Base-by-base conservation (phyloP, 2,113 vertebrate genomes). In the Sinocyclocheilus anshuiensis region DNA sequence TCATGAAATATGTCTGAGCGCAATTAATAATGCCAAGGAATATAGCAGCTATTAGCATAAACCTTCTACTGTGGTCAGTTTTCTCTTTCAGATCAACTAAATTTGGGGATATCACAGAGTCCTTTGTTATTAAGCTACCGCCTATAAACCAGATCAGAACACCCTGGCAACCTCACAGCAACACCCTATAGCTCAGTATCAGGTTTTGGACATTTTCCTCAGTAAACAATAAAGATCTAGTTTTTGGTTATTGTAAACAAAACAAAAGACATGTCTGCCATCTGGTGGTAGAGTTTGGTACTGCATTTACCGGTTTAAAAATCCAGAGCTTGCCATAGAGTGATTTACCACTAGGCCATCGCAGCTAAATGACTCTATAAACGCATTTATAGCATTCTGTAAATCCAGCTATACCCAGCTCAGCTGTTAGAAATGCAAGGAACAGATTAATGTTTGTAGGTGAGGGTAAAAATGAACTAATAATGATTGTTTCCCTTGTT, bases 211-310 rank as follows among this genome's bases (percentile, higher is more conserved):
- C 29, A 76, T 76, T 48, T 77, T 50, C 5, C 42, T 18, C 5
- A 55, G 65, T n/a, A 39, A n/a, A 50, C n/a, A 22, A 16, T 13
- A 10, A 26, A 53, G 48, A 33, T 26, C 5, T 39, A 6, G 36
- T 12, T 72, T 72, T 42, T 42, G 10, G 36, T 72, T 72, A 22
- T 5, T 22, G 5, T 20, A 4, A 63, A 53, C 48, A 8, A 78
- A 82, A 15, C 26, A 39, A 61, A 24, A 80, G 26, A 45, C 85
- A 84, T 33, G 77, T 5, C 84, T 87, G 74, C 69, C 77, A 85
- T 86, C 90, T 89, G 24, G 81, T 86, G 86, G 20, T 75, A 1
- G 33, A 76, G 10, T 15, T 39, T 48, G 45, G 20, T 67, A 45
- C 39, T 45, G 42, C 77, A 84, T 4, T 18, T 65, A 16, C 4